phyloP scores from a whole-genome alignment of 2,888 invertebrate genomes.

The Ormyrus nitidulus region DNA sequence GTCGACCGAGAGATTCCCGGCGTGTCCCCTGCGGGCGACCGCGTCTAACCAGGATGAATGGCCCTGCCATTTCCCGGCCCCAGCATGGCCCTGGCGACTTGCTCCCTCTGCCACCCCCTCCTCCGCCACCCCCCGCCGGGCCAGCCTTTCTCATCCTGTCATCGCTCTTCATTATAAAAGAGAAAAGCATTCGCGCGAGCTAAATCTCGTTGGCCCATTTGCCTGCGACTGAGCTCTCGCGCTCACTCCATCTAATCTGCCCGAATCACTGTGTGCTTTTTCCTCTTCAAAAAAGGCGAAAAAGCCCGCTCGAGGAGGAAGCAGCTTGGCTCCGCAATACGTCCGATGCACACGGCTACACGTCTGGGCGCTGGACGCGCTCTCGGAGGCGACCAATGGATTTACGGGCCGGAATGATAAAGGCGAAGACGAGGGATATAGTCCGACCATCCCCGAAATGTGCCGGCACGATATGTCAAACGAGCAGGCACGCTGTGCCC shows the following conservation, averaged over 20 bases:
- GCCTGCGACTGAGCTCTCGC: neutral
- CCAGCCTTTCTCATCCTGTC: constrained; percentile 59
- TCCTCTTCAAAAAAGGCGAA: neutral
- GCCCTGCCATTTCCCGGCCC: constrained; percentile 66
- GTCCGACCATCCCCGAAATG: neutral
- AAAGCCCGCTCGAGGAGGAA: neutral
- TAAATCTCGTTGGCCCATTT: constrained; percentile 67
- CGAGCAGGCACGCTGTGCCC: neutral
- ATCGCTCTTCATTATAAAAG: constrained; percentile 73
- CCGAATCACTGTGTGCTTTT: neutral
- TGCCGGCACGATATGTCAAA: neutral
- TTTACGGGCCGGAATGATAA: neutral
- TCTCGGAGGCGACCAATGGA: no score
- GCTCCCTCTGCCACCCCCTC: constrained; percentile 53
- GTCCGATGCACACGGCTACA: neutral
- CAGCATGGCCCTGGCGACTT: constrained; percentile 62
- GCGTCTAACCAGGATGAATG: constrained; percentile 72
- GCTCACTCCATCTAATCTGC: neutral
- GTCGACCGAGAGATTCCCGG: constrained; percentile 62
- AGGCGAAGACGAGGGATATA: neutral
- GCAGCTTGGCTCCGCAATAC: neutral
- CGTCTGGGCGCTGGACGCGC: neutral
- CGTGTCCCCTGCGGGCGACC: constrained; percentile 66
- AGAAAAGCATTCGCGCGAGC: constrained; percentile 60
- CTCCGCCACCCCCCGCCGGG: constrained; percentile 40